A percentile compares a stretch with the other conserved stretches of the same genome.
Conservation (phyloP, 2,113 vertebrate genomes). For the Asarcornis scutulata region DNA sequence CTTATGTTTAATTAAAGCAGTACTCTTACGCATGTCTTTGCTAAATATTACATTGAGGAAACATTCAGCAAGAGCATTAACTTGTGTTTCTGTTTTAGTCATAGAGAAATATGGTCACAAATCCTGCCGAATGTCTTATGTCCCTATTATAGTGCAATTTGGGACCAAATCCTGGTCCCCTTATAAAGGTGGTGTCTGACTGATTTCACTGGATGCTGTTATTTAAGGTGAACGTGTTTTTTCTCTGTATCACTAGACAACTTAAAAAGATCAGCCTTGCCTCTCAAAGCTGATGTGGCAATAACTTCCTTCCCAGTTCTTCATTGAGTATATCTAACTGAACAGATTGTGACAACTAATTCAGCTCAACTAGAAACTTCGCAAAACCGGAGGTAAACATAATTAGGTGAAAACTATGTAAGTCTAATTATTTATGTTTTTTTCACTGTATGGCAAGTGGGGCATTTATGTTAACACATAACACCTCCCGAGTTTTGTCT, state of each 20-base stretch:
- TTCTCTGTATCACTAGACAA: fast-evolving
- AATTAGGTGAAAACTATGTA: not conserved
- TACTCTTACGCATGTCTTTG: not conserved
- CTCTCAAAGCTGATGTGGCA: not conserved
- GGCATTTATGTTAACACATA: not conserved
- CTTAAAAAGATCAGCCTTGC: not conserved
- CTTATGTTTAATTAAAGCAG: not conserved
- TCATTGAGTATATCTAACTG: not conserved
- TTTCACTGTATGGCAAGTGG: not conserved
- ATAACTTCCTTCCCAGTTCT: not conserved
- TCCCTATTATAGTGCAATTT: not conserved
- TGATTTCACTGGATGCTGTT: not conserved
- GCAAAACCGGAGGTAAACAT: not conserved
- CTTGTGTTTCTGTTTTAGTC: not conserved
- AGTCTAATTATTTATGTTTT: not conserved
- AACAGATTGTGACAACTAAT: not conserved
- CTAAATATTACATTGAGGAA: not conserved
- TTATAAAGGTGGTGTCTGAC: not conserved
- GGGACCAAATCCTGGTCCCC: not conserved
- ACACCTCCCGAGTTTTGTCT: not conserved
- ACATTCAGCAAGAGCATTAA: not conserved
- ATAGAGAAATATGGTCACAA: not conserved
- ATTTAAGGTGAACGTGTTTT: not conserved
- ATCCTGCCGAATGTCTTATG: not conserved
- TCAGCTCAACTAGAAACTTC: not conserved